Conservation (phyloP, 2,888 invertebrate species). For the Lepidochrysops patricia region DNA sequence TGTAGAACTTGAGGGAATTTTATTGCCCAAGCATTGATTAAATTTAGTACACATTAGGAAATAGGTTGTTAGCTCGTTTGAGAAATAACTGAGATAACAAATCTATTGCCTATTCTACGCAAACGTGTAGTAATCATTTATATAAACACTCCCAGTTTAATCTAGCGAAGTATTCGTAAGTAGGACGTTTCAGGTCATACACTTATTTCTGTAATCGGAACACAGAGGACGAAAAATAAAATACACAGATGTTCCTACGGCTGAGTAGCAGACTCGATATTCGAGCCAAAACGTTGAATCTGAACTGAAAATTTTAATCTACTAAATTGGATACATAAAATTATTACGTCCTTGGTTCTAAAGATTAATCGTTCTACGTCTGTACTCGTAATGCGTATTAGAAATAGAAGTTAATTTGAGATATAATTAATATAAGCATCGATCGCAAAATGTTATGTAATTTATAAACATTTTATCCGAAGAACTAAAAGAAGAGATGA, state of each 20-base stretch:
- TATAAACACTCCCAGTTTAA: conserved; percentile 11
- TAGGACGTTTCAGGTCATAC: not conserved
- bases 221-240: not conserved
- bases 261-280: not conserved
- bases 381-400: not conserved
- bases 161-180: conserved; percentile 6
- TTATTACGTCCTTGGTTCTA: not conserved
- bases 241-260: not conserved
- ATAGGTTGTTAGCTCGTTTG: conserved; percentile 13
- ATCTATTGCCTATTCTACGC: conserved; percentile 13
- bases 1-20: conserved; percentile 2
- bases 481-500: too few species aligned
- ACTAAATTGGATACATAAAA: not conserved
- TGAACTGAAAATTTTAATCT: not conserved
- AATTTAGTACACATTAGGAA: conserved; percentile 13
- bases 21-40: conserved; percentile 12
- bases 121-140: conserved; percentile 10
- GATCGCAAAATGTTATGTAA: too few species aligned
- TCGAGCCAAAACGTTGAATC: not conserved
- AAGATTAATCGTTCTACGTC: not conserved
- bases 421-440: too few species aligned
- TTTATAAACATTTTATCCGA: too few species aligned
- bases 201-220: conserved; percentile 9
- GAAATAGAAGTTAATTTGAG: not conserved
- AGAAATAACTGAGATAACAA: conserved; percentile 12